Base-by-base conservation (phyloP, 2,797 vertebrate species). In the Graptemys geographica region DNA sequence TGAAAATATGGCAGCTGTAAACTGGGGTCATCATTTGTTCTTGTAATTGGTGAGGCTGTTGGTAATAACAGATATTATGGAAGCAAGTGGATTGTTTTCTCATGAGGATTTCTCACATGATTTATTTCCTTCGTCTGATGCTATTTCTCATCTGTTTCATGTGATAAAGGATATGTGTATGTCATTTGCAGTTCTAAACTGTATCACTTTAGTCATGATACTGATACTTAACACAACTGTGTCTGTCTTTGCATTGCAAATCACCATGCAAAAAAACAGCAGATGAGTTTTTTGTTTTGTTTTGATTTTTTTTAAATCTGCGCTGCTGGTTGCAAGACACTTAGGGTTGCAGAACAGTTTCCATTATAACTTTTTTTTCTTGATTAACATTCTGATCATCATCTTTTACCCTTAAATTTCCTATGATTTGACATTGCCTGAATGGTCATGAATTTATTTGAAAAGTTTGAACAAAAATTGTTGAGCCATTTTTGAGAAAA, bases 41-140 rank as follows among this genome's bases (percentile, higher is more conserved):
- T 59, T 91, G 23, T 83, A 91, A 78, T 79, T 91, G 74, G 12
- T 86, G 84, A 84, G 55, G 41, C 37, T 87, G 52, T 88, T 87
- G 65, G 44, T 79, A 86, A 89, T 87, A 92, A 52, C 55, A 53
- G 69, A 57, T 4, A 79, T 90, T 15, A 89, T 56, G 37, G 52
- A 92, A 94, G 27, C 3, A 87, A 72, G 16, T 84, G 62, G 65
- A 47, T 74, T 79, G 15, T 90, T 92, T 95, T 94, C 59, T 92
- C 49, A 84, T 6, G 69, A 79, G 49, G 94, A 72, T 88, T 92
- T 94, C 59, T 91, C 37, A 56, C 19, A 9, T 81, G 25, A 91
- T 93, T 96, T 95, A 86, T 94, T 97, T 93, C 59, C 47, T 84
- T 95, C 31, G 47, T 93, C 86, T 91, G 56, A 86, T 92, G 8